Percentiles rank a stretch among this genome's conserved stretches.
These are phyloP conservation scores for Eupeodes luniger DNA, from an alignment of 2,888 invertebrate genomes.

Conservation along the genomic window DNA sequence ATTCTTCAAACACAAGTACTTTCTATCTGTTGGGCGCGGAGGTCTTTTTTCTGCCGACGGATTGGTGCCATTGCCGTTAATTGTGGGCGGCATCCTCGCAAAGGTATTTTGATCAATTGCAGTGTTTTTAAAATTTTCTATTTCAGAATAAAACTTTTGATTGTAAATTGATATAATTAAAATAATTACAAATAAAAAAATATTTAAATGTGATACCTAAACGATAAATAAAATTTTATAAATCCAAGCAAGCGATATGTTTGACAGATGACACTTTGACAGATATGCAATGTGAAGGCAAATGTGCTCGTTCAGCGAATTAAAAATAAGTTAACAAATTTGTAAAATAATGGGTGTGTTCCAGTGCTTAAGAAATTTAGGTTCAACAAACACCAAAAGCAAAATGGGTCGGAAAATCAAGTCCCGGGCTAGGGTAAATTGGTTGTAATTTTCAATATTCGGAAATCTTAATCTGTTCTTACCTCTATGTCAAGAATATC, in stretches of 20 bases:
- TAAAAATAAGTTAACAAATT: too few species aligned
- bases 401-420: too few species aligned
- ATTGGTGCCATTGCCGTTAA: slow-evolving; percentile 85
- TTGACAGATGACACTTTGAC: not conserved
- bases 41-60: slow-evolving; percentile 78
- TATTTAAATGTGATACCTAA: not conserved
- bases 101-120: slow-evolving; percentile 59
- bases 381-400: not conserved
- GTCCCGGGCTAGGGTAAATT: too few species aligned
- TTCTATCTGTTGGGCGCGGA: slow-evolving; percentile 81
- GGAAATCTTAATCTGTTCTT: too few species aligned
- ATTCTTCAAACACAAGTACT: slow-evolving; percentile 78
- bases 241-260: slow-evolving; percentile 1
- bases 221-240: not conserved
- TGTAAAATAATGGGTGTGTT: not conserved
- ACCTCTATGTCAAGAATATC: too few species aligned
- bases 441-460: too few species aligned
- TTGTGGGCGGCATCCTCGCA: slow-evolving; percentile 88
- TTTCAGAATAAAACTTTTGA: not conserved
- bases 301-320: not conserved
- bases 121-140: slow-evolving; percentile 4
- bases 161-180: not conserved
- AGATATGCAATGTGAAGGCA: not conserved
- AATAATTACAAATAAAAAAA: not conserved
- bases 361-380: not conserved